Evolutionary conservation across 2,797 vertebrate species (phyloP).

Genomic region (Acrossocheilus wenchowensis): DNA sequence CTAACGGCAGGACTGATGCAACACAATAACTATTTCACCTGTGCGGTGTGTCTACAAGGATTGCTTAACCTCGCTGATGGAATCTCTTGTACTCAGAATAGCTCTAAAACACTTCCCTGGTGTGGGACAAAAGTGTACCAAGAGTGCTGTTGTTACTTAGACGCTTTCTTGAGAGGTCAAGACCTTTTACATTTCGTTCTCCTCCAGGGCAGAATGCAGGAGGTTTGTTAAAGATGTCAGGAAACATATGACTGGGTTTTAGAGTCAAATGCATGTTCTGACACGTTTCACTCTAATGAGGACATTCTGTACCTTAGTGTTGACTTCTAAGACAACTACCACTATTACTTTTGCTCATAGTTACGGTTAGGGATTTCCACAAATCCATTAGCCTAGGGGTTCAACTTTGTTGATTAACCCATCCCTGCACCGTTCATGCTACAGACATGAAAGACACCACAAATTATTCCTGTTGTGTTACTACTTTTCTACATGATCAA

Average conservation of each 20-base stretch:
- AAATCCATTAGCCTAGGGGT: neutral
- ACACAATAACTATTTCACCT: neutral
- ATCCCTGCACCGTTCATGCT: neutral
- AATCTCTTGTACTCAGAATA: constrained; percentile 6
- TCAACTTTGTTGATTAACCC: neutral
- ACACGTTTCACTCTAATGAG: neutral
- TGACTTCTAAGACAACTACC: neutral
- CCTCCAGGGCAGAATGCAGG: neutral
- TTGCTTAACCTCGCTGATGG: constrained; percentile 17
- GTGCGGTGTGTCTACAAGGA: neutral
- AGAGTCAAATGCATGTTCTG: neutral
- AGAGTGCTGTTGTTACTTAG: neutral
- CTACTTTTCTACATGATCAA: neutral
- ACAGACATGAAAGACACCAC: neutral
- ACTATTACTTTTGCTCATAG: neutral
- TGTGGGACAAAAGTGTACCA: neutral
- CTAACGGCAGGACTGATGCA: neutral
- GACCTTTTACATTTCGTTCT: constrained; percentile 6
- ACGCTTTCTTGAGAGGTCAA: neutral
- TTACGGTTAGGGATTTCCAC: neutral
- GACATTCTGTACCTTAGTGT: neutral
- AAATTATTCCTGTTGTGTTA: neutral
- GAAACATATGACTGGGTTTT: neutral
- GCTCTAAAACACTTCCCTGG: neutral
- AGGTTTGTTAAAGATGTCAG: neutral